Base-by-base conservation (phyloP, 2,888 invertebrate genomes). In the Theodoxus fluviatilis region DNA sequence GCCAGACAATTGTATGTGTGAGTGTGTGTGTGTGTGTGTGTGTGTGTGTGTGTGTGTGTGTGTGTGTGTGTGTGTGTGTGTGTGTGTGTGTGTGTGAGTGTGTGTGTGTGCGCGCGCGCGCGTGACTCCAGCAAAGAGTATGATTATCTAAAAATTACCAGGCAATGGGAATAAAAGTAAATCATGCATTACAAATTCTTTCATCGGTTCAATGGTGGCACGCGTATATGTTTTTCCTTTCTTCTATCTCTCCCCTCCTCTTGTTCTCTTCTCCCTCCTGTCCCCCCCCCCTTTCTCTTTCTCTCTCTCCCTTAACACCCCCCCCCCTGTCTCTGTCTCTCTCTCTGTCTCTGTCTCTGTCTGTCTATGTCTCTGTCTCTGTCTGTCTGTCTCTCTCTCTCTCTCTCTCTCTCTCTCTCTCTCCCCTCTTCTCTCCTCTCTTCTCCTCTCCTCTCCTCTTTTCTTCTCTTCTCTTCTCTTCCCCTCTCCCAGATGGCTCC, bases 391-490 rank as follows among this genome's bases (percentile, higher is more conserved):
- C 38, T 65, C 37, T 25, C n/a, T 35, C 31, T 68, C 6, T 1
- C 33, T 59, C 59, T 40, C n/a, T 31, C 33, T 68, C 31, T 43
- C n/a, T 43, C 43, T 68, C 28, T 57, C 28, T 9, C 55, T 18
- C 6, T 55, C 22, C 9, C 6, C 9, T 9, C 12, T 18, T 18
- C 22, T 6, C 22, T 55, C 22, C 22, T 18, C 55, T n/a, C n/a
- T n/a, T n/a, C n/a, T n/a, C n/a, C n/a, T 0, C 22, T n/a, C 22
- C n/a, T n/a, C n/a, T n/a, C n/a, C n/a, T n/a, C n/a, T n/a, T n/a
- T n/a, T n/a, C n/a, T n/a, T n/a, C n/a, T n/a, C n/a, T n/a, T n/a
- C n/a, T n/a, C n/a, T n/a, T n/a, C n/a, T n/a, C n/a, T n/a, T n/a
- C n/a, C n/a, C n/a, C n/a, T n/a, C n/a, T n/a, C n/a, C n/a, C n/a